Evolutionary conservation across 2,888 invertebrate species (phyloP).

Genomic region (Gastracanthus pulcherrimus): DNA sequence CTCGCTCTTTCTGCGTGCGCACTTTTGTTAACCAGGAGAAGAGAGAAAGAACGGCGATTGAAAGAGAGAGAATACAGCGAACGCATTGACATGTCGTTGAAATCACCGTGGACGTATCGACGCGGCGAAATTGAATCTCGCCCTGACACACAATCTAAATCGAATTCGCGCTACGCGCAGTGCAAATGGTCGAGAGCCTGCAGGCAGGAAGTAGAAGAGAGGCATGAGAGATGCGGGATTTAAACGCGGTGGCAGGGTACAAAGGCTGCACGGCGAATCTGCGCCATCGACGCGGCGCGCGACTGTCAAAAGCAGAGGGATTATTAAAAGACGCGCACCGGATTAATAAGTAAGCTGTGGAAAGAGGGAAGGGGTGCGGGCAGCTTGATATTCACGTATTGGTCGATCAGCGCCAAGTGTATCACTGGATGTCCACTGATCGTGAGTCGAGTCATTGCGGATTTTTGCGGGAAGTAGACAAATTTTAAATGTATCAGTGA

Average conservation of each 20-base stretch:
- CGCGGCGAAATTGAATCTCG: slow-evolving; percentile 56
- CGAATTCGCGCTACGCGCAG: slow-evolving; percentile 53
- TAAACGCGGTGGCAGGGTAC: background rate
- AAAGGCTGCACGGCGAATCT: slow-evolving; percentile 9
- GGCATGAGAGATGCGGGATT: background rate
- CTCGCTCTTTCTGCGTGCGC: no score
- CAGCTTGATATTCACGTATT: no score
- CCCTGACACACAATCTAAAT: slow-evolving; percentile 59
- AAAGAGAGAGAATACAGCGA: background rate
- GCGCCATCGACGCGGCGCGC: slow-evolving; percentile 31
- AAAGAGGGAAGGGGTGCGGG: no score
- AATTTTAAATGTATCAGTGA: no score
- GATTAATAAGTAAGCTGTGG: slow-evolving; percentile 51
- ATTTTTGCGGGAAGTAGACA: no score
- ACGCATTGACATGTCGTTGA: no score
- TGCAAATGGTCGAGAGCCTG: no score
- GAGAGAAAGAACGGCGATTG: background rate
- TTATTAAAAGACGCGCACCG: slow-evolving; percentile 47
- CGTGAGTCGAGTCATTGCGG: no score
- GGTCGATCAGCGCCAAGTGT: no score
- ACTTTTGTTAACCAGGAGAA: background rate
- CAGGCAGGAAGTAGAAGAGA: background rate
- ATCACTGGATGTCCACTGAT: no score
- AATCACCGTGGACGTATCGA: slow-evolving; percentile 48
- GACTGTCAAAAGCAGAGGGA: slow-evolving; percentile 55